A percentile compares a stretch with the other conserved stretches of the same genome.
phyloP scores from a whole-genome alignment of 2,797 vertebrate species.

The Calcarius lapponicus region DNA sequence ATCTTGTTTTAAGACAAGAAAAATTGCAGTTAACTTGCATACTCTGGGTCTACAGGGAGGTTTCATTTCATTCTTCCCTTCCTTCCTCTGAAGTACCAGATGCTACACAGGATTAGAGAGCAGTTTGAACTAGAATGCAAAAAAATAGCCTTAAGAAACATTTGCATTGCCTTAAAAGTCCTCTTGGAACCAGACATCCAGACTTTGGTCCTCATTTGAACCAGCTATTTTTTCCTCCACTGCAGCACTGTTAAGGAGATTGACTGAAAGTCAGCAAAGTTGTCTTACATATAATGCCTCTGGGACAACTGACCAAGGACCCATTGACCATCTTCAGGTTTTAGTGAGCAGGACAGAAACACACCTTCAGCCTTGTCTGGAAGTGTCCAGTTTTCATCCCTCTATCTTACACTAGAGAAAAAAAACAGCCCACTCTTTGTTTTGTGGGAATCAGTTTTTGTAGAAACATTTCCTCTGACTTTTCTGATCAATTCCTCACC shows the following conservation, averaged over 20 bases:
- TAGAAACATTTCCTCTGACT: neutral
- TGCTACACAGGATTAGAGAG: conserved; percentile 35
- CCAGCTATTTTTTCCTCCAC: neutral
- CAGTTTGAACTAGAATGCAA: conserved; percentile 9
- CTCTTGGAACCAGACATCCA: neutral
- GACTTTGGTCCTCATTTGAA: neutral
- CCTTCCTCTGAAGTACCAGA: conserved; percentile 27
- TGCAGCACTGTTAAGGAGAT: neutral
- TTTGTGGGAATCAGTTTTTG: neutral
- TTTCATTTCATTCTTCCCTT: conserved; percentile 34
- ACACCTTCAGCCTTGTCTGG: neutral
- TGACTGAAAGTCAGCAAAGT: neutral
- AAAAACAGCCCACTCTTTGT: neutral
- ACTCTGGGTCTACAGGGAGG: conserved; percentile 1
- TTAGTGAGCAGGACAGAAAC: neutral
- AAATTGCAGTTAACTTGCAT: neutral
- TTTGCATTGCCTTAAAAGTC: conserved; percentile 11
- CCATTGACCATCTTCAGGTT: neutral
- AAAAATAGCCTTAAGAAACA: conserved; percentile 18
- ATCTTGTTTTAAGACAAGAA: conserved; percentile 21
- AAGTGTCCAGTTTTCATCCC: neutral
- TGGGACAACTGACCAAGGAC: neutral
- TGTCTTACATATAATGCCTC: neutral
- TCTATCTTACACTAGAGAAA: neutral
- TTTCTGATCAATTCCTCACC: neutral